Base-by-base conservation (phyloP, 2,888 invertebrate genomes). In the Heteropelma amictum region DNA sequence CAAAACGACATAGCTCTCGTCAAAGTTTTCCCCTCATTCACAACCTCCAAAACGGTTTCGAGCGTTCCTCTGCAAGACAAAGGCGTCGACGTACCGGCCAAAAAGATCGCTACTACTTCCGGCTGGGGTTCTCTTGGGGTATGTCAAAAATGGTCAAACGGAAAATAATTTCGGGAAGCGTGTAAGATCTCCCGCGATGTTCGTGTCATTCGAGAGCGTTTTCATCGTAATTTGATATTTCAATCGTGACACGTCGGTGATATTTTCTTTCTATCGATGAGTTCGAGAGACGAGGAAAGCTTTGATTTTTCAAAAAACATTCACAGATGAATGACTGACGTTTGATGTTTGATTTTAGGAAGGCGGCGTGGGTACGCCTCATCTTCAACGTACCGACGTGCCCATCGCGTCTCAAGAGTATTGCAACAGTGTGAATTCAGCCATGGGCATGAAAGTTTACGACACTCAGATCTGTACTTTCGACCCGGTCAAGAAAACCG, bases 351-450 rank as follows among this genome's bases (percentile, higher is more conserved):
- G n/a, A n/a, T 72, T 73, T 5, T 67, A 87, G 80, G 63, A 78
- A 33, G 83, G 80, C 3, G 88, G 86, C 10, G 42, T 72, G 0
- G 73, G 76, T 4, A 78, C 84, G 4, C 72, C 71, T 2, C 81
- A 84, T 80, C 79, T 91, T 26, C 92, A 93, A 78, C 90, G 89
- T 61, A 92, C 91, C 0, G 79, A 90, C 38, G 90, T 93, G 0
- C 91, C 91, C 0, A 90, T 91, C 82, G 90, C 92, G 4, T 91
- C 89, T 78, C 89, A 90, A 3, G 81, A 87, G 0, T 77, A 86
- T 0, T 93, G 93, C 80, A 85, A 83, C 2, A 0, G 64, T 1
- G 53, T 61, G 3, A 85, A 83, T 54, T 8, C 0, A 0, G 17
- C 10, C 0, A 3, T 8, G 3, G 7, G 47, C 2, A 51, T 69